Evolutionary conservation across 2,888 invertebrate species (phyloP), one percentile per base, ranked within the genome.

Genomic region (Tribolium freemani): DNA sequence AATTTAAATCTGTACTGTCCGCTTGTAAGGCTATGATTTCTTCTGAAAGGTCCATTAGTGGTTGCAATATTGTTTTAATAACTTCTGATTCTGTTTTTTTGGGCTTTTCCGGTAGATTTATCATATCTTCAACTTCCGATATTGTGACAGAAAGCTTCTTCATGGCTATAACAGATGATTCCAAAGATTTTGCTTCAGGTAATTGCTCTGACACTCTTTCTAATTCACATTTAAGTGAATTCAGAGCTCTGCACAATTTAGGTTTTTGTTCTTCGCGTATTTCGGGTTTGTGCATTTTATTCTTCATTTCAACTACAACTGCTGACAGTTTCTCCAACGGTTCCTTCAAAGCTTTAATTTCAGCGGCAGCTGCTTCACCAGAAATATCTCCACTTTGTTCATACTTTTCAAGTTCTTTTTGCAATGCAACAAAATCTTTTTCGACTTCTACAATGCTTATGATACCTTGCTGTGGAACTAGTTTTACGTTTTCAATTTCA

Each of bases 391-490:
- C 48, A 8, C 26, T 9, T 38, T 64, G 4, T 44, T 64, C 53
- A 30, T 2, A 45, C 26, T 16, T 13, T 44, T n/a, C 9, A 5
- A 67, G 26, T 20, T 44, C 67, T 30, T 45, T 13, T 38, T 67
- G 67, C 6, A 67, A 9, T 4, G 44, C 45, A 45, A 54, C 11
- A 11, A 66, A 30, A 11, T 54, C 46, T 30, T 73, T 70, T 48
- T 64, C 71, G 13, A 76, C 30, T 68, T 77, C 75, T 5, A 74
- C 54, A 56, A 79, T 46, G 45, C 77, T 76, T 50, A 78, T 20
- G 31, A 81, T 46, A 5, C 78, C 82, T 68, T 79, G 73, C 67
- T 80, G 78, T 0, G 80, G 74, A 6, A 58, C 30, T n/a, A 73
- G n/a, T 6, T 63, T 5, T 3, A 74, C 9, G 31, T 74, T 70